Conservation (phyloP, 2,888 invertebrate species). For the Glaucopsyche alexis region DNA sequence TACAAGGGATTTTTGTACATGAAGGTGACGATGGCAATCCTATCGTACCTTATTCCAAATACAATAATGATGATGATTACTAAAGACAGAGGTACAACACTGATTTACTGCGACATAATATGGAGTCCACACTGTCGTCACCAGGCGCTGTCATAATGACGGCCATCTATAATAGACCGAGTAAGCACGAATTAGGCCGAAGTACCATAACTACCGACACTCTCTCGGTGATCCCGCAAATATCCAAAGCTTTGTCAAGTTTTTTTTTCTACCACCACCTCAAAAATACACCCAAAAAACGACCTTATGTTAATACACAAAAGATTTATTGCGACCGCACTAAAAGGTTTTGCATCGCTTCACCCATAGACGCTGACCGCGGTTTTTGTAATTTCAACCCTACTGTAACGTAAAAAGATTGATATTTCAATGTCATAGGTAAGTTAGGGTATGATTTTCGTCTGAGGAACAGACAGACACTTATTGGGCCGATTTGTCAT, state of each 20-base stretch:
- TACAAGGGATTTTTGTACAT: too few relatives aligned
- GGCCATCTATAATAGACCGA: not conserved
- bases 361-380: conserved; percentile 28
- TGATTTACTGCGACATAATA: not conserved
- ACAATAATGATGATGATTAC: not conserved
- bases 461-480: conserved; percentile 38
- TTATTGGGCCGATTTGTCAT: conserved; percentile 63
- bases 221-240: conserved; percentile 51
- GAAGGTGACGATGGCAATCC: too few relatives aligned
- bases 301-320: conserved; percentile 33
- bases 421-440: conserved; percentile 26
- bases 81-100: not conserved
- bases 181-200: conserved; percentile 31
- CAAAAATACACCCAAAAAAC: conserved; percentile 33
- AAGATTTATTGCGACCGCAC: conserved; percentile 31
- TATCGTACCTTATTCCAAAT: too few relatives aligned
- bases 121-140: not conserved
- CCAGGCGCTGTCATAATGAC: conserved; percentile 6
- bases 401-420: conserved; percentile 28
- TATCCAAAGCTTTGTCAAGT: conserved; percentile 47
- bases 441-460: conserved; percentile 37
- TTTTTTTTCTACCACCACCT: conserved; percentile 33
- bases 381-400: conserved; percentile 32
- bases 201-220: conserved; percentile 46
- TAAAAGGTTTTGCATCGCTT: conserved; percentile 4